Conservation (phyloP, 2,888 invertebrate genomes). For the Drosophila aldrichi region DNA sequence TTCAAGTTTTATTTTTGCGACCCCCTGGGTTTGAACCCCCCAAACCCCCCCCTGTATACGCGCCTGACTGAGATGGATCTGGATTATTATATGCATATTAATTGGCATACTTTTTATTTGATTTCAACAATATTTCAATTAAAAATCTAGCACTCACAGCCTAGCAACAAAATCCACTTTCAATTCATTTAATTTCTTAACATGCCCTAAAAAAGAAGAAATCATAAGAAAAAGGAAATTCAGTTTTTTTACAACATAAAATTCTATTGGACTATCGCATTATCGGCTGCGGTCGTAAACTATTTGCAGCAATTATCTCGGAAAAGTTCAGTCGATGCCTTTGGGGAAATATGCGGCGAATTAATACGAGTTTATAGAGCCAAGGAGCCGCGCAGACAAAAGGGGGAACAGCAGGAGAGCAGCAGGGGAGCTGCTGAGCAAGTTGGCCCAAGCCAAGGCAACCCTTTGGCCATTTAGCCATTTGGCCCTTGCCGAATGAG, state of each 20-base stretch:
- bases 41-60: too few relatives aligned
- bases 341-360: constrained; percentile 71
- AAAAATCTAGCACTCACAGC: too few relatives aligned
- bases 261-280: constrained; percentile 41
- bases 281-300: constrained; percentile 75
- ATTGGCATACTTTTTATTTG: too few relatives aligned
- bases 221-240: constrained; percentile 4
- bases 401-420: constrained; percentile 1
- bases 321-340: constrained; percentile 69
- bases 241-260: constrained; percentile 1
- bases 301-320: constrained; percentile 78
- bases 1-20: too few relatives aligned
- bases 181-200: background rate
- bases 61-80: too few relatives aligned
- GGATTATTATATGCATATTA: too few relatives aligned
- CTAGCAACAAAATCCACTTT: background rate
- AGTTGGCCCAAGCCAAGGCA: constrained; percentile 36
- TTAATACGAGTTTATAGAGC: constrained; percentile 53
- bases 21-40: too few relatives aligned
- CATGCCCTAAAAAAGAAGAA: background rate
- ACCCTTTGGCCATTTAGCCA: constrained; percentile 38
- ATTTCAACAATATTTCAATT: too few relatives aligned
- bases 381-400: constrained; percentile 20
- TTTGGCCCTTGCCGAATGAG: constrained; percentile 47
- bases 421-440: constrained; percentile 4